These are phyloP conservation scores for Myotis findleyi DNA, from an alignment of 2,797 vertebrate species.

Conservation along the genomic window DNA sequence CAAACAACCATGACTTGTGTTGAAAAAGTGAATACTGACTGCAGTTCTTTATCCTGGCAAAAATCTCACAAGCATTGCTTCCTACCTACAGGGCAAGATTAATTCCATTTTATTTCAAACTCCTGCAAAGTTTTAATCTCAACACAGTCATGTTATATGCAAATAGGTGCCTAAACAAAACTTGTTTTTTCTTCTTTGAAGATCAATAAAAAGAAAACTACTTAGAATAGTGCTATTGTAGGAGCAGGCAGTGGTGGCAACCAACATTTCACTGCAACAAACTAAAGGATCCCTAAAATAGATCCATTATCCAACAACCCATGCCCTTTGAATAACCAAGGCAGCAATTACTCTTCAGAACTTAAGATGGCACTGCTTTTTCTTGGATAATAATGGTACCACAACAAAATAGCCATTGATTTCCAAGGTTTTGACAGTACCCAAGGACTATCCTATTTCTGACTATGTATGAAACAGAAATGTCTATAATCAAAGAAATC, in stretches of 20 bases:
- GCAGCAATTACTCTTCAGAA: background rate
- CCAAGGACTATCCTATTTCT: background rate
- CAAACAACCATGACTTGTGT: slow-evolving; percentile 38
- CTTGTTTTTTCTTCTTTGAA: slow-evolving; percentile 15
- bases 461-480: background rate
- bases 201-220: slow-evolving; percentile 17
- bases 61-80: background rate
- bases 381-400: background rate
- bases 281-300: background rate
- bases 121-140: background rate
- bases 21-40: slow-evolving; percentile 32
- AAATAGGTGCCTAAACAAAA: background rate
- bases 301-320: background rate
- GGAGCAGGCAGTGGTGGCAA: background rate
- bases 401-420: background rate
- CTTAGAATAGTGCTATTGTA: background rate
- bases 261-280: background rate
- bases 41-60: background rate
- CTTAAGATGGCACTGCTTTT: background rate
- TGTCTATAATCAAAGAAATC: background rate
- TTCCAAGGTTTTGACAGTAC: slow-evolving; percentile 1
- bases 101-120: slow-evolving; percentile 12
- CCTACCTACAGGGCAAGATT: background rate
- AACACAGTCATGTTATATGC: background rate
- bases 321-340: background rate